A percentile compares a stretch with the other conserved stretches of the same genome.
These are phyloP conservation scores for Odocoileus virginianus DNA, from an alignment of 2,113 vertebrate species.

Conservation along the genomic window DNA sequence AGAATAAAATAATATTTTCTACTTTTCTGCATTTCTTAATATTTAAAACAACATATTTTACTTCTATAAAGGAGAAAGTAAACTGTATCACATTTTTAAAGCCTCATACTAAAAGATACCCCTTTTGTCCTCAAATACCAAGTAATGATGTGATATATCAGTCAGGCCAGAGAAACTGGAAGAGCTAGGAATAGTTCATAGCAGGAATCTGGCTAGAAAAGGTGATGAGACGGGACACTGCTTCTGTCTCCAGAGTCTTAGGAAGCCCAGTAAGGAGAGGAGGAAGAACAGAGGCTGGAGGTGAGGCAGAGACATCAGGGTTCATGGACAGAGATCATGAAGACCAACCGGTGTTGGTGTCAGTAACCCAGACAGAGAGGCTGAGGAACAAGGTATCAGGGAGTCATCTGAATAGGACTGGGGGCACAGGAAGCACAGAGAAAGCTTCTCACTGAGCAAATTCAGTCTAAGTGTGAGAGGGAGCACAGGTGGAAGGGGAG, in stretches of 20 bases:
- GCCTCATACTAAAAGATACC: background rate
- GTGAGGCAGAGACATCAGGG: background rate
- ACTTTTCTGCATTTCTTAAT: background rate
- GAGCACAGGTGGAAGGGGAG: background rate
- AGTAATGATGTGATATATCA: background rate
- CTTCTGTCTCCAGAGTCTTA: background rate
- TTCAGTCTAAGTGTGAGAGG: background rate
- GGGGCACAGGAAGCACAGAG: background rate
- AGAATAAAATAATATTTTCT: background rate
- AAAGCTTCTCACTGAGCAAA: background rate
- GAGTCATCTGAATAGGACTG: background rate
- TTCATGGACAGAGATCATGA: background rate
- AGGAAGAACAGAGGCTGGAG: background rate
- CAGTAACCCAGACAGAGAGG: background rate
- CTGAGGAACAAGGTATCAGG: background rate
- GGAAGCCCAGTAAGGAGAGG: background rate
- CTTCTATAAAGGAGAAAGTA: background rate
- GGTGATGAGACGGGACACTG: background rate
- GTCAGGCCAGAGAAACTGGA: background rate
- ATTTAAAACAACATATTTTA: slow-evolving; percentile 34
- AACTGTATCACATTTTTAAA: background rate
- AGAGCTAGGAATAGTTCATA: background rate
- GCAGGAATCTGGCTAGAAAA: background rate
- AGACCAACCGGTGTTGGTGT: background rate
- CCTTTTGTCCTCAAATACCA: background rate